These are phyloP conservation scores for Polymixis lichenea DNA, from an alignment of 2,888 invertebrate species.

Conservation along the genomic window DNA sequence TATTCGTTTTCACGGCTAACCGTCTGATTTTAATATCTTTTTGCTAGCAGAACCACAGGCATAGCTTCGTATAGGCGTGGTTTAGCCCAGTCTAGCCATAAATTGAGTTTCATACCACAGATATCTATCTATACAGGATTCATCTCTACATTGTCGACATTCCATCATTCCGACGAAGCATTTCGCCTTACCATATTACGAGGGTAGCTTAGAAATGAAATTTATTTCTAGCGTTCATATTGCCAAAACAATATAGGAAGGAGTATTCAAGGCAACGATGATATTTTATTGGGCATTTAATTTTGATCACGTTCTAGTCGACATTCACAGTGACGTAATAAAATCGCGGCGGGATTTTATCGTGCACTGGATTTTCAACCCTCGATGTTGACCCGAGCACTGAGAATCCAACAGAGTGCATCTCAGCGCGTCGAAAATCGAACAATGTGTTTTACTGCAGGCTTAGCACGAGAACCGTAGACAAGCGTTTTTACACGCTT, in stretches of 20 bases:
- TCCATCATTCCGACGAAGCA: background rate
- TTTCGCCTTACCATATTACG: slow-evolving; percentile 14
- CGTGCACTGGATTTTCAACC: too few relatives aligned
- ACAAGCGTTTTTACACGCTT: too few relatives aligned
- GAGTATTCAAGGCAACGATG: background rate
- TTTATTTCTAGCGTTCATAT: slow-evolving; percentile 16
- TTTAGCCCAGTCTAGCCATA: background rate
- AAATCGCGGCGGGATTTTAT: too few relatives aligned
- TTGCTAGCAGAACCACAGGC: background rate
- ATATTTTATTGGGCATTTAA: background rate
- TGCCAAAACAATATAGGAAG: background rate
- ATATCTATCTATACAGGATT: slow-evolving; percentile 13
- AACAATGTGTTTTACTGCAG: too few relatives aligned
- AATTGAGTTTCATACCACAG: slow-evolving; percentile 9
- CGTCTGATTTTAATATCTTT: background rate
- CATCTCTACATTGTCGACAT: background rate
- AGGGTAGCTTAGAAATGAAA: slow-evolving; percentile 3
- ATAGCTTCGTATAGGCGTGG: too few relatives aligned
- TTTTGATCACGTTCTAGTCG: background rate
- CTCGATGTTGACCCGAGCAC: too few relatives aligned
- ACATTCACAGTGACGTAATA: too few relatives aligned
- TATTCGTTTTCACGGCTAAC: background rate
- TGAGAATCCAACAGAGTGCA: too few relatives aligned
- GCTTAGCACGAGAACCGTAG: too few relatives aligned
- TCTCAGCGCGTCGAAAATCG: too few relatives aligned